Percentiles rank a stretch among this genome's conserved stretches.
These are phyloP conservation scores for Xiphophorus couchianus DNA, from an alignment of 2,113 vertebrate genomes.

Conservation along the genomic window DNA sequence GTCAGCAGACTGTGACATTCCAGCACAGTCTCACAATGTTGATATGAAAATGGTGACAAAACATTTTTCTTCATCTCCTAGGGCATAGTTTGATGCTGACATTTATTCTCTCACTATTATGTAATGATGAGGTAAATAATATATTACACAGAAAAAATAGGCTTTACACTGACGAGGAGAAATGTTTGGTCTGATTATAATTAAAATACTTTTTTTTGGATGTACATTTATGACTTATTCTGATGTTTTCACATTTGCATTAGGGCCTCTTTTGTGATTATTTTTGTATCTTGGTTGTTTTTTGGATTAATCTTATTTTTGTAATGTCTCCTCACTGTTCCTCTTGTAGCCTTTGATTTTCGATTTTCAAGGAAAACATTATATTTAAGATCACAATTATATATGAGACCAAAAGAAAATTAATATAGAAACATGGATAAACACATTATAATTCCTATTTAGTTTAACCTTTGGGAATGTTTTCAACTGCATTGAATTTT, in stretches of 20 bases:
- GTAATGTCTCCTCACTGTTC: no score
- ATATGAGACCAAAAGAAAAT: no score
- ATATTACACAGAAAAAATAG: slow-evolving; percentile 11
- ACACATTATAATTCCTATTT: no score
- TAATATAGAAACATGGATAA: neutral
- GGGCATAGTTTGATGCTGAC: neutral
- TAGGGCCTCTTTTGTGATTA: neutral
- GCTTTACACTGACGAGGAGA: neutral
- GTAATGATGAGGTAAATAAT: slow-evolving; percentile 8
- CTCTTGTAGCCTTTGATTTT: no score
- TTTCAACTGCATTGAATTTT: neutral
- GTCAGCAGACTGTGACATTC: slow-evolving; percentile 23
- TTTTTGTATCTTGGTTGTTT: neutral
- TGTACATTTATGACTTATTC: neutral
- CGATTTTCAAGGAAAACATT: no score
- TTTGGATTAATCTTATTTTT: neutral
- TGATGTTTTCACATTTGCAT: neutral
- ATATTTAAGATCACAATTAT: no score
- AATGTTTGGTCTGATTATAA: neutral
- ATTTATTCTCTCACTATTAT: slow-evolving; percentile 8
- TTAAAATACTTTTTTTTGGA: neutral
- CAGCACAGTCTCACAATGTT: no score
- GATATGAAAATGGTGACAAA: no score
- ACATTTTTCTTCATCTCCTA: no score
- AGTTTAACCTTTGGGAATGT: no score